These are phyloP conservation scores for Schizotus pectinicornis DNA, from an alignment of 2,888 invertebrate species.

Conservation along the genomic window DNA sequence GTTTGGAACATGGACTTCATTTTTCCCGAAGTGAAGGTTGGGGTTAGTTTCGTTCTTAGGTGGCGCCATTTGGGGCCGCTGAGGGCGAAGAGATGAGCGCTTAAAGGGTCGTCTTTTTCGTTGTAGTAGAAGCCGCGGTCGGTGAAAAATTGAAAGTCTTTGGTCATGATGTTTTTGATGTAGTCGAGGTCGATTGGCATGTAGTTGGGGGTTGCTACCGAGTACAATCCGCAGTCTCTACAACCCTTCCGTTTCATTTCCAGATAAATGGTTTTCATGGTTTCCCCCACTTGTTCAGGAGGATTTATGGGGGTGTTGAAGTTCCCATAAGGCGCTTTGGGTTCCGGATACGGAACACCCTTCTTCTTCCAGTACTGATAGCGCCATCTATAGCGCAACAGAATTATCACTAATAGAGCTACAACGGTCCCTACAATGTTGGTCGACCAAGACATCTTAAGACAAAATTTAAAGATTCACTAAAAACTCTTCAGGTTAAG, in stretches of 20 bases:
- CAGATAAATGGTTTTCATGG: conserved; percentile 13
- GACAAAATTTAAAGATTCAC: not conserved
- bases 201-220: conserved; percentile 6
- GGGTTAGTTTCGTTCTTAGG: conserved; percentile 56
- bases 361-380: conserved; percentile 1
- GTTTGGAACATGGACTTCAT: conserved; percentile 67
- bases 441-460: no score
- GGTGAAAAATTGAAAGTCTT: conserved; percentile 27
- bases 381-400: conserved; percentile 1
- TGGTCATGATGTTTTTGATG: conserved; percentile 22
- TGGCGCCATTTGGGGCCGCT: conserved; percentile 14
- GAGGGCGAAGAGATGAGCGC: conserved; percentile 18
- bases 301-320: not conserved
- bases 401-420: not conserved
- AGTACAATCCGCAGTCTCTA: conserved; percentile 21
- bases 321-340: not conserved
- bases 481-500: not conserved
- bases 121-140: conserved; percentile 22
- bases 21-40: conserved; percentile 69
- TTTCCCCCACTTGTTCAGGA: no score
- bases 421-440: not conserved
- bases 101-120: conserved; percentile 19
- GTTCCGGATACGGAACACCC: not conserved
- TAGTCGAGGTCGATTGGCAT: conserved; percentile 19
- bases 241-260: conserved; percentile 7